Evolutionary conservation across 2,888 invertebrate genomes (phyloP), one percentile per base, ranked within the genome.

Genomic region (Dynastes grantii): DNA sequence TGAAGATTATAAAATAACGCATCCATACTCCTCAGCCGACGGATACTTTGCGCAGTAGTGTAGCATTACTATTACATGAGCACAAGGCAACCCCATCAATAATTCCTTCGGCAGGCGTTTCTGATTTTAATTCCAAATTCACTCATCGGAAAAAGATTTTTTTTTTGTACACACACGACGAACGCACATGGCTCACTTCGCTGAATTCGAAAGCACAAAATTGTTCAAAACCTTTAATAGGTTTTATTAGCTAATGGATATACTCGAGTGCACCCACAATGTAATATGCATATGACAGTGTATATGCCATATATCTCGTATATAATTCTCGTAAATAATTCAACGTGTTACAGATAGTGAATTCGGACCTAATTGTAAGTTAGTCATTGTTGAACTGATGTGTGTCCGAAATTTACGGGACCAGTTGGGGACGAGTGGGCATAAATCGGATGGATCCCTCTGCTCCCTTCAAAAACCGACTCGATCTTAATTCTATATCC

Each of bases 351-450:
- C 61, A 75, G 61, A 75, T 81, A 81, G 78, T 82, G 78, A 75
- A 81, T 80, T 77, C 78, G 79, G 79, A 81, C 80, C 80, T 79
- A 80, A 82, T 83, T 82, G 80, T 80, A 78, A 80, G 81, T 82
- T 81, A 82, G 81, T 81, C 81, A 81, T 82, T 83, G 81, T 80
- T 81, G 81, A 80, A 82, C 83, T 82, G 81, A 78, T 81, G 61
- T 75, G 61, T 75, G 81, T 81, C 82, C 82, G 83, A 83, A 78
- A 83, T 81, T 79, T 79, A 75, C 73, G 73, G 73, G 61, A 75
- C 73, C 68, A 78, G 79, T 76, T 80, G 76, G 75, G 79, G 55
- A 79, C 76, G 73, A 81, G 78, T 79, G 81, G 80, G 81, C 80
- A 81, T 80, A 83, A 81, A 82, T 81, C 81, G 78, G 82, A 75